Evolutionary conservation across 2,113 vertebrate genomes (phyloP).

Genomic region (Cyprinodon tularosa): DNA sequence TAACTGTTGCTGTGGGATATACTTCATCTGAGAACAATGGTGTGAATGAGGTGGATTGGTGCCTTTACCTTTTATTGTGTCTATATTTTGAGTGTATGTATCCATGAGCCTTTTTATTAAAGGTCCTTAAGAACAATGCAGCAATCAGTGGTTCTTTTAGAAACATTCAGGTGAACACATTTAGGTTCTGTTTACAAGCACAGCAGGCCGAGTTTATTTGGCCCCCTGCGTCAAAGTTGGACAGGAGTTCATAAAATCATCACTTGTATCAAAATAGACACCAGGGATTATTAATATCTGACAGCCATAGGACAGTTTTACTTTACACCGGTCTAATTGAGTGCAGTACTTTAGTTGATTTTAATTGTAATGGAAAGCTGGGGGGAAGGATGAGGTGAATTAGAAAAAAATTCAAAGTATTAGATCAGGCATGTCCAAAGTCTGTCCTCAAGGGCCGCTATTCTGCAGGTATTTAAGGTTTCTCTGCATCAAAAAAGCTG

Average conservation of each 20-base stretch:
- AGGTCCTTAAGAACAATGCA: conserved; percentile 41
- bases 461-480: no score
- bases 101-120: conserved; percentile 6
- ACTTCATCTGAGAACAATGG: conserved; percentile 23
- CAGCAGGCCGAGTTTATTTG: neutral
- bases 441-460: no score
- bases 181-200: conserved; percentile 8
- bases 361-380: no score
- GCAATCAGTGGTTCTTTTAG: conserved; percentile 37
- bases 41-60: conserved; percentile 10
- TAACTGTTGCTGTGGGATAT: conserved; percentile 52
- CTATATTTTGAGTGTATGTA: conserved; percentile 1
- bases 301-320: neutral
- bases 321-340: neutral
- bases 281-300: neutral
- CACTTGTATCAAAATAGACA: neutral
- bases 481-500: no score
- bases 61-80: conserved; percentile 6
- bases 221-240: neutral
- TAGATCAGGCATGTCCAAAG: no score
- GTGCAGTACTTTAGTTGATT: neutral
- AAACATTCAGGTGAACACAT: conserved; percentile 19
- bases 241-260: neutral
- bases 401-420: no score
- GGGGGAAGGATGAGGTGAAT: no score